Base-by-base conservation (phyloP, 2,113 vertebrate genomes). In the Lota lota region DNA sequence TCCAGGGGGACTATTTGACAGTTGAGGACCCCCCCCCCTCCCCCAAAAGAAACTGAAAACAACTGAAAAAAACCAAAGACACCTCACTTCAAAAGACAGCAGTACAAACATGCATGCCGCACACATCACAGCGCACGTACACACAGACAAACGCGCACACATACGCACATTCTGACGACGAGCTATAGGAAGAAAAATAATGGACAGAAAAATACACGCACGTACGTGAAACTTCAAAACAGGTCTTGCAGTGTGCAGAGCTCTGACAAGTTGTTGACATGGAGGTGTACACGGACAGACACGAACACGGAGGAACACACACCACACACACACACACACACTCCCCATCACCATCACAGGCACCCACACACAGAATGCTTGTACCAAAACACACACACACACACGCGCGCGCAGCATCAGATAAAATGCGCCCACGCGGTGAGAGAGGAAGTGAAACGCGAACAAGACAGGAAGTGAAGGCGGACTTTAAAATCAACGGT, bases 61-160 rank as follows among this genome's bases (percentile, higher is more conserved):
- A 54, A 22, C 21, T 24, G 12, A 57, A 8, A 12, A 56, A 67
- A 22, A 15, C 24, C 17, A 60, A 19, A 40, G 53, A 64, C 53
- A 15, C 7, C 1, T 22, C 22, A 56, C 22, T 47, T 10, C 71
- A 67, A 18, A 19, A 60, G 40, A 61, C 20, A 54, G 5, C 74
- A 36, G 69, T 68, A 85, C 69, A 20, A 17, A 66, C 73, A 76
- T 74, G 78, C 79, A 70, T 1, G 40, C 40, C 83, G 79, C 72
- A 68, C 77, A 62, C 24, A 36, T 36, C 59, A 36, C 61, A 20
- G 20, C 65, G 15, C 19, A 65, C 47, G 21, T 17, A 57, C 61
- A 63, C 68, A 62, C 63, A 51, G 7, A 74, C 80, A 33, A 76
- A 58, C 80, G 74, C 78, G 11, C 47, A 51, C 57, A 47, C 16